A percentile compares a stretch with the other conserved stretches of the same genome.
Conservation (phyloP, 2,888 invertebrate species). For the Aphodius granarius region DNA sequence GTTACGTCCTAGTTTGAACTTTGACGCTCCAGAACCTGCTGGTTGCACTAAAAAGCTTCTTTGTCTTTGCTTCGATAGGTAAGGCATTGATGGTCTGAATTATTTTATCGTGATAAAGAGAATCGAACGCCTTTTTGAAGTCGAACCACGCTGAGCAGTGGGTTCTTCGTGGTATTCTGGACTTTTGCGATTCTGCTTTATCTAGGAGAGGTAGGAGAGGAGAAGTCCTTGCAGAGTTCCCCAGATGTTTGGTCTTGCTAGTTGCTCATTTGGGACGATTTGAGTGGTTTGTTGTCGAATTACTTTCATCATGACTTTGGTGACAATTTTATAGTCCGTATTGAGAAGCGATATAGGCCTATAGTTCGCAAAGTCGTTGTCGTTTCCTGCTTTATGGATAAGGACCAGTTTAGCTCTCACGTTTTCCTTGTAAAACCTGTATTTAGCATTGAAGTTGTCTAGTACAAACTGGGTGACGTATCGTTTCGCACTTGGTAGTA, state of each 20-base stretch:
- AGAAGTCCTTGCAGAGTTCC: slow-evolving; percentile 36
- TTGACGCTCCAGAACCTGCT: not conserved
- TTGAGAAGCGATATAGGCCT: slow-evolving; percentile 39
- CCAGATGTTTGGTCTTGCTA: slow-evolving; percentile 33
- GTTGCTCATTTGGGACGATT: slow-evolving; percentile 29
- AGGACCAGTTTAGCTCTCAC: slow-evolving; percentile 33
- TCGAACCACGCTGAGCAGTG: slow-evolving; percentile 30
- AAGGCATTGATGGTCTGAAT: not conserved
- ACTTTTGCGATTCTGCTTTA: slow-evolving; percentile 30
- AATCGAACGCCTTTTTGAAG: not conserved
- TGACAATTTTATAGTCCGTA: slow-evolving; percentile 37
- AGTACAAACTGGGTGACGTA: not conserved
- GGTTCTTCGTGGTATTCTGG: slow-evolving; percentile 22
- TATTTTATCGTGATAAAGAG: not conserved
- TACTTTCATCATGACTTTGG: slow-evolving; percentile 27
- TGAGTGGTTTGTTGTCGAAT: slow-evolving; percentile 5
- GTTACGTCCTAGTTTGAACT: not conserved
- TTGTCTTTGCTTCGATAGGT: not conserved
- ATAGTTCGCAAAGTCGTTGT: slow-evolving; percentile 35
- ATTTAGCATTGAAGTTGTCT: not conserved
- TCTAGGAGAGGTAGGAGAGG: no score
- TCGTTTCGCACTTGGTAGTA: not conserved
- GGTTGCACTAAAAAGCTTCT: not conserved
- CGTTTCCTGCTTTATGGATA: slow-evolving; percentile 38
- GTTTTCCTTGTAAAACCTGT: slow-evolving; percentile 24